These are phyloP conservation scores for Cyprinodon brontotheroides DNA, from an alignment of 2,113 vertebrate species.

Conservation along the genomic window DNA sequence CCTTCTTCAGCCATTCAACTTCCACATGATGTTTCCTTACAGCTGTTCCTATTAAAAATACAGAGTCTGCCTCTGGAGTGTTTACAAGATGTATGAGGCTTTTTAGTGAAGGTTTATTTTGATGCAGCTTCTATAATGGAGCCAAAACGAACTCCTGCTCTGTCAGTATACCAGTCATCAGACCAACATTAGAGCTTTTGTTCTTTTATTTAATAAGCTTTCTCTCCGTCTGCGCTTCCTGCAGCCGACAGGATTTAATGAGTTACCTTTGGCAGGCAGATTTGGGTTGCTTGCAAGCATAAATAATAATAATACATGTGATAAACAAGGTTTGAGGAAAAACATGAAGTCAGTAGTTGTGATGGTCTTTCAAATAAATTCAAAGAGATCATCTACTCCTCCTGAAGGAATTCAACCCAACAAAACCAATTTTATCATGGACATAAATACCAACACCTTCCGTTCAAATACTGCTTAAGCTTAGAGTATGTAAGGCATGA, in stretches of 20 bases:
- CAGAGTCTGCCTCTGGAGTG: constrained; percentile 23
- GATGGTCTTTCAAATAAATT: no score
- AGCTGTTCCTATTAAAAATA: constrained; percentile 38
- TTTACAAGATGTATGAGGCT: constrained; percentile 4
- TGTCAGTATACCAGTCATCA: background rate
- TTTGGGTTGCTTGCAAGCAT: no score
- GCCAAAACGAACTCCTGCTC: background rate
- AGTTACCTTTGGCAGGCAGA: no score
- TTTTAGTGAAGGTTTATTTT: background rate
- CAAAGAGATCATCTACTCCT: no score
- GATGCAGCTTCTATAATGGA: background rate
- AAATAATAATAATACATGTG: no score
- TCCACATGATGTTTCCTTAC: constrained; percentile 7
- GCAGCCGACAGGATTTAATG: background rate
- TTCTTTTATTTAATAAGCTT: background rate
- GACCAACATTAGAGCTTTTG: background rate
- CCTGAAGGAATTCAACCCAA: no score
- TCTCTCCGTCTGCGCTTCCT: background rate
- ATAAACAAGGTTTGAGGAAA: no score
- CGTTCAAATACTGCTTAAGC: no score
- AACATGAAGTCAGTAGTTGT: no score
- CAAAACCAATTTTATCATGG: no score
- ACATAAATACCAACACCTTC: no score
- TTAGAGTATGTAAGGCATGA: no score
- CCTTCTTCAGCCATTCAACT: constrained; percentile 22